phyloP scores from a whole-genome alignment of 2,113 vertebrate genomes.

The Rhipidura dahli region DNA sequence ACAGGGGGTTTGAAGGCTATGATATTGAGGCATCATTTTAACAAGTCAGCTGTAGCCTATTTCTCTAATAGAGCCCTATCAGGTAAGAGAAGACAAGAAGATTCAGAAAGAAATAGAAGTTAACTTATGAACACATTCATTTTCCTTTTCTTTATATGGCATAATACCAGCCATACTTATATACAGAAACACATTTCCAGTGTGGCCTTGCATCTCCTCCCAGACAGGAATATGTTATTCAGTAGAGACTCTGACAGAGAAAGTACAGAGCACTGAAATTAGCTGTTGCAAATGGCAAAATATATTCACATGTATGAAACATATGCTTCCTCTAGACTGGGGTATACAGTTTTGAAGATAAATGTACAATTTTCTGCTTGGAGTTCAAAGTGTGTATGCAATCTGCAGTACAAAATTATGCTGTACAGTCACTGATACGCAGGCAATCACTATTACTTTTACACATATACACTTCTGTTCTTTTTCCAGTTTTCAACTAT shows the following conservation, averaged over 20 bases:
- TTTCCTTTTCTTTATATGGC: neutral
- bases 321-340: neutral
- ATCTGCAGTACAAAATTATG: neutral
- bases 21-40: neutral
- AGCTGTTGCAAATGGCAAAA: neutral
- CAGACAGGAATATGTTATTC: neutral
- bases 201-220: neutral
- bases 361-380: neutral
- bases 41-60: neutral
- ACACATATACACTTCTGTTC: neutral
- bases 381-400: neutral
- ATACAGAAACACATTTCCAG: neutral
- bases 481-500: neutral
- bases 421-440: neutral
- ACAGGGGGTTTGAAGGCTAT: neutral
- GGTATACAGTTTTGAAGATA: neutral
- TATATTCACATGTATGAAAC: neutral
- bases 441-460: neutral
- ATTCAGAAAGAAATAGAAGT: neutral
- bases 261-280: neutral
- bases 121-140: neutral
- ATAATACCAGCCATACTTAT: neutral
- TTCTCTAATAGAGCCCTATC: neutral
- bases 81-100: neutral
- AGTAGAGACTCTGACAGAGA: neutral